phyloP scores from a whole-genome alignment of 1,140 invertebrate genomes.

The Drosophila tristis region DNA sequence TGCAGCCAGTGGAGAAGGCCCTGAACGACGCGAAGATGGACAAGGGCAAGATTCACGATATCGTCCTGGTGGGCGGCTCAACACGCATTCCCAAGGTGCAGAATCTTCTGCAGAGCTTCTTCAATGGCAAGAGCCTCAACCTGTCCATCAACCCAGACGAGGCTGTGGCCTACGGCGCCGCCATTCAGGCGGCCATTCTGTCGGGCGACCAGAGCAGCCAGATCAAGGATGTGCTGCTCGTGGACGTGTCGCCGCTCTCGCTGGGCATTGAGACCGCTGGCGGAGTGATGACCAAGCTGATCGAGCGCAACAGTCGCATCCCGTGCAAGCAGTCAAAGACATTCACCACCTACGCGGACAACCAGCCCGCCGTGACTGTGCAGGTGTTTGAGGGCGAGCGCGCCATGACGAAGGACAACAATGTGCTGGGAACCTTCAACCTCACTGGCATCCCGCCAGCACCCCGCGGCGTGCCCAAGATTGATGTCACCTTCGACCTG shows the following conservation, averaged over 20 bases:
- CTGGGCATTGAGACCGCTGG: constrained; percentile 87
- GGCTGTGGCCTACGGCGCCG: constrained; percentile 89
- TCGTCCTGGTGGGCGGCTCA: constrained; percentile 88
- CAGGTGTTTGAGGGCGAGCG: constrained; percentile 89
- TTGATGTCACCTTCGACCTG: constrained; percentile 88
- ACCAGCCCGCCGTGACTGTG: constrained; percentile 89
- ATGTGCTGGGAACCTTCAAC: constrained; percentile 91
- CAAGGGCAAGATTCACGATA: constrained; percentile 88
- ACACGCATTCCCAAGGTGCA: constrained; percentile 88
- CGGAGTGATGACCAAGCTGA: constrained; percentile 88
- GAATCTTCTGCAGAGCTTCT: constrained; percentile 87
- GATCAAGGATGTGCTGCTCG: constrained; percentile 88
- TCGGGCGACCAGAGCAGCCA: constrained; percentile 89
- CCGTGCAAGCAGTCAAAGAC: constrained; percentile 88
- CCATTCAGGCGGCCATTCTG: constrained; percentile 91
- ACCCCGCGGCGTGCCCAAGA: constrained; percentile 91
- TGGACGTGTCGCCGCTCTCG: constrained; percentile 86
- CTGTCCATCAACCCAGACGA: constrained; percentile 92
- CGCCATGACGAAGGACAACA: constrained; percentile 90
- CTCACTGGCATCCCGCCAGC: constrained; percentile 93
- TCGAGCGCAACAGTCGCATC: constrained; percentile 87
- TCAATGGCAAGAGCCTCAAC: constrained; percentile 87
- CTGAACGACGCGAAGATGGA: constrained; percentile 91
- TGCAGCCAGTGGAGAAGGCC: constrained; percentile 89
- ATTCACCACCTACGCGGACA: constrained; percentile 88